phyloP scores from a whole-genome alignment of 2,797 vertebrate species.

The Rhabdophis nuchalis region DNA sequence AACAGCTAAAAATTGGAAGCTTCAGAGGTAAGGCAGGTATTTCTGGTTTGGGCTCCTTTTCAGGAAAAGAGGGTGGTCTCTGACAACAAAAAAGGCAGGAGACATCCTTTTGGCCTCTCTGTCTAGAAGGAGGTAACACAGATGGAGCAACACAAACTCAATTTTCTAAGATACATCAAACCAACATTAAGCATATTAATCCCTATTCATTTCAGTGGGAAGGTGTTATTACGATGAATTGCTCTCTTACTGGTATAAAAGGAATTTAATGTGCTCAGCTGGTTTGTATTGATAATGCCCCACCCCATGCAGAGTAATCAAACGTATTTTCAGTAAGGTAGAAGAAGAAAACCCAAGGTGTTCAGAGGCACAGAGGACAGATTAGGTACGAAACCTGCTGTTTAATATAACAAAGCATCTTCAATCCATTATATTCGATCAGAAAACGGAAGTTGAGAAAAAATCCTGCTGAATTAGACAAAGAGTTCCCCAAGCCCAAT shows the following conservation, averaged over 20 bases:
- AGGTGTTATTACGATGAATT: neutral
- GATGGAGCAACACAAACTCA: too few species aligned
- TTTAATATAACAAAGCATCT: neutral
- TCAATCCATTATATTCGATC: neutral
- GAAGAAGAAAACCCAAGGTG: neutral
- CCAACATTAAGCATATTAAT: neutral
- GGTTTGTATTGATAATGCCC: neutral
- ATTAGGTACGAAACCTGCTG: neutral
- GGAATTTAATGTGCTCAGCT: neutral
- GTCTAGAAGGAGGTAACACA: neutral
- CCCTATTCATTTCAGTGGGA: neutral
- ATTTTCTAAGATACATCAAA: neutral
- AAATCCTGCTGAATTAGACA: neutral
- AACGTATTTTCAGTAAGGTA: neutral
- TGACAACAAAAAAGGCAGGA: fast-evolving
- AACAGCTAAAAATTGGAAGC: neutral
- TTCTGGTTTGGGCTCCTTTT: neutral
- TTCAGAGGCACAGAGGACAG: neutral
- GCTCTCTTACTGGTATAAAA: neutral
- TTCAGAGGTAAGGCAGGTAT: neutral
- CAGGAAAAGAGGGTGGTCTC: fast-evolving
- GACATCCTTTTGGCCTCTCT: fast-evolving
- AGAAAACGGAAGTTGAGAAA: too few species aligned
- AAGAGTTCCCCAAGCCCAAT: neutral
- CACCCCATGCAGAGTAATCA: neutral